phyloP scores from a whole-genome alignment of 2,888 invertebrate species.

The Phrixothrix hirtus region DNA sequence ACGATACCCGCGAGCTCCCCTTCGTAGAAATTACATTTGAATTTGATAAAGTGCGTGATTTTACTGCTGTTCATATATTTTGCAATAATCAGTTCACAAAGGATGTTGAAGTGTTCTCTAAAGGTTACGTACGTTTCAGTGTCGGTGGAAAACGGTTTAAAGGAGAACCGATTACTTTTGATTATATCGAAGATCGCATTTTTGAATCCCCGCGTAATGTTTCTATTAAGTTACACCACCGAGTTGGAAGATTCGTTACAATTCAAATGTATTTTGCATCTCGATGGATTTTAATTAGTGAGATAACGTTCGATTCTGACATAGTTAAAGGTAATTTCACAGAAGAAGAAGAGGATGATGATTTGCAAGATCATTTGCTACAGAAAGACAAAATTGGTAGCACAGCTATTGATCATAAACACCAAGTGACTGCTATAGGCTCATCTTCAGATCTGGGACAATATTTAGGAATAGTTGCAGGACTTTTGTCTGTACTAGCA shows the following conservation, averaged over 20 bases:
- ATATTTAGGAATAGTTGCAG: constrained; percentile 54
- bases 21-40: constrained; percentile 75
- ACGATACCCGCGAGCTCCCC: constrained; percentile 67
- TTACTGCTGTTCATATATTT: constrained; percentile 78
- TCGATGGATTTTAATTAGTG: constrained; percentile 88
- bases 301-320: constrained; percentile 80
- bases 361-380: constrained; percentile 33
- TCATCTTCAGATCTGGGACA: constrained; percentile 45
- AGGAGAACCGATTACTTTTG: constrained; percentile 74
- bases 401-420: constrained; percentile 43
- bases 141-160: constrained; percentile 79
- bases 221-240: constrained; percentile 77
- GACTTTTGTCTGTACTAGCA: constrained; percentile 50
- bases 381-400: constrained; percentile 44
- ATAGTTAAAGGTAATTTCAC: constrained; percentile 52
- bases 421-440: constrained; percentile 51
- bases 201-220: constrained; percentile 83
- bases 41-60: constrained; percentile 86
- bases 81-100: constrained; percentile 85
- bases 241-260: constrained; percentile 80
- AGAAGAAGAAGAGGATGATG: constrained; percentile 50
- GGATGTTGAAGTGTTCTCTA: constrained; percentile 84
- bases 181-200: constrained; percentile 73
- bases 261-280: constrained; percentile 77
- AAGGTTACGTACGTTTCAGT: constrained; percentile 77